phyloP scores from a whole-genome alignment of 2,888 invertebrate species.

The Amphipoea oculea region DNA sequence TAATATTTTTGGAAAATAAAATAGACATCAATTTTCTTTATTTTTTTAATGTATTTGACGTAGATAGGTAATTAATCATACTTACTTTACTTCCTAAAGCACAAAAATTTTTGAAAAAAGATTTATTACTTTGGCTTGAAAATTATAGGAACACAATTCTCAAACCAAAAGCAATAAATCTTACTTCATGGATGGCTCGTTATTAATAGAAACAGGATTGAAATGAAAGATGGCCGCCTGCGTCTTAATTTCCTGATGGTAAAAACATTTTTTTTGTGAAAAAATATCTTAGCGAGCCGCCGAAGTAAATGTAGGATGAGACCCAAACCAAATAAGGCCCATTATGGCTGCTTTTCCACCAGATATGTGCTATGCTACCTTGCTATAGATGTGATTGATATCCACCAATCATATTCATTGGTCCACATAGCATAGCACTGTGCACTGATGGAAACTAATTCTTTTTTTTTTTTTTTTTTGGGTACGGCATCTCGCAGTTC shows the following conservation, averaged over 20 bases:
- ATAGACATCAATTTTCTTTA: background rate
- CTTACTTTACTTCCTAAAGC: conserved; percentile 36
- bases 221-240: background rate
- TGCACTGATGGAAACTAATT: too few species aligned
- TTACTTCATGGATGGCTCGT: background rate
- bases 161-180: conserved; percentile 13
- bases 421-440: too few species aligned
- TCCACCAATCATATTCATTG: too few species aligned
- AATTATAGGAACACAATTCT: background rate
- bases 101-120: conserved; percentile 1
- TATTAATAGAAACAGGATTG: background rate
- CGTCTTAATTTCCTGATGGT: background rate
- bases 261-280: background rate
- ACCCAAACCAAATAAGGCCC: too few species aligned
- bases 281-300: background rate
- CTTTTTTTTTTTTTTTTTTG: too few species aligned
- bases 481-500: too few species aligned
- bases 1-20: background rate
- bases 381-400: too few species aligned
- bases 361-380: too few species aligned
- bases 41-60: background rate
- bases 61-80: conserved; percentile 17
- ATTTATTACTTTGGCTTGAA: conserved; percentile 13
- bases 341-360: too few species aligned
- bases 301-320: background rate